Evolutionary conservation across 1,140 invertebrate species (phyloP), one percentile per base, ranked within the genome.

Genomic region (Triops cancriformis): DNA sequence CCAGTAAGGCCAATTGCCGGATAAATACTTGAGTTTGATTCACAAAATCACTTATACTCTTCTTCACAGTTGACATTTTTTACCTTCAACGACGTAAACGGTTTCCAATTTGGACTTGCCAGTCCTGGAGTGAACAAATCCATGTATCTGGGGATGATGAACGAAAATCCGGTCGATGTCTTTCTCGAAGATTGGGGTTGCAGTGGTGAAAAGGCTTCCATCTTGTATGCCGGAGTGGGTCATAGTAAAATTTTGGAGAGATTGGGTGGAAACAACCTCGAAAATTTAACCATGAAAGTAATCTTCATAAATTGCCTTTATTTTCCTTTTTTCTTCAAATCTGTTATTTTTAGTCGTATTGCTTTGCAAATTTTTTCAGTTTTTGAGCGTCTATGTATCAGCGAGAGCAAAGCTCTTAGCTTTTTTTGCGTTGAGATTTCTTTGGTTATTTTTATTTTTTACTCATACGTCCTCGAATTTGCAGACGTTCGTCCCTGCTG

Each of bases 31-130:
- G 18, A 14, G 14, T 64, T 23, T 12, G 51, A 23, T 14, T 1
- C 14, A 1, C 9, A 23, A 64, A 23, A 6, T 23, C 14, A 23
- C 6, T 4, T 12, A 64, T 64, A 1, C 18, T 64, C 9, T 64
- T 23, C 14, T 23, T 14, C 18, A 12, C 18, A 64, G 51, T 23
- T 64, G 23, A 64, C 51, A n/a, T 64, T 64, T 64, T 64, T 64
- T 23, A 64, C 51, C 18, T 64, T 64, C 6, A 64, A 84, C 83
- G 73, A 85, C 90, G 82, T 88, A 81, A 87, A 87, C 41, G 87
- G 88, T 75, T 85, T 94, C 80, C 90, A 93, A 85, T 90, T 94
- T 84, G 93, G 93, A 14, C 88, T 90, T 12, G 85, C 94, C n/a
- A 89, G 91, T 45, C 88, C 90, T 77, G 88, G 88, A 10, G 89